phyloP scores from a whole-genome alignment of 1,140 invertebrate species.

The Euschistus heros region DNA sequence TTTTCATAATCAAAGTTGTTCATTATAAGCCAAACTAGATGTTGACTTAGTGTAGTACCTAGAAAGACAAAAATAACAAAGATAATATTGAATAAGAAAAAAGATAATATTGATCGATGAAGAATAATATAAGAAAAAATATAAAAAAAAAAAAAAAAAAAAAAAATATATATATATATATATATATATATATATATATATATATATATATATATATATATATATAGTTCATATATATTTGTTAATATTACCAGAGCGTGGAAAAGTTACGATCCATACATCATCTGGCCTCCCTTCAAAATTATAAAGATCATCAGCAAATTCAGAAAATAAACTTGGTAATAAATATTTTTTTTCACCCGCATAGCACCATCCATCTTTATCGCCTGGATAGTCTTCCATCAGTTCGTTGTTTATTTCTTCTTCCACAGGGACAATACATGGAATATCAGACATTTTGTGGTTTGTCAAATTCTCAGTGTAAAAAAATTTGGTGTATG shows the following conservation, averaged over 20 bases:
- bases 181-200: neutral
- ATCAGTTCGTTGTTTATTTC: slow-evolving; percentile 36
- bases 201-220: neutral
- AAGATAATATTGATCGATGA: neutral
- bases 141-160: neutral
- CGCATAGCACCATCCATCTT: slow-evolving; percentile 57
- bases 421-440: slow-evolving; percentile 27
- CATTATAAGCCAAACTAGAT: slow-evolving; percentile 62
- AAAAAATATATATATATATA: neutral
- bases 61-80: slow-evolving; percentile 33
- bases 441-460: too few species aligned
- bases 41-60: slow-evolving; percentile 75
- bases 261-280: slow-evolving; percentile 62
- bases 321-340: slow-evolving; percentile 48
- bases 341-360: slow-evolving; percentile 57
- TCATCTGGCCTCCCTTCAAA: slow-evolving; percentile 44
- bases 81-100: neutral
- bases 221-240: neutral
- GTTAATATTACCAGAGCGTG: slow-evolving; percentile 63
- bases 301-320: slow-evolving; percentile 54
- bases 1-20: slow-evolving; percentile 58
- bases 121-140: neutral
- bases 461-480: too few species aligned
- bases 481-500: too few species aligned
- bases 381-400: slow-evolving; percentile 44